A percentile compares a stretch with the other conserved stretches of the same genome.
Conservation (phyloP, 2,888 invertebrate genomes). For the Patella depressa region DNA sequence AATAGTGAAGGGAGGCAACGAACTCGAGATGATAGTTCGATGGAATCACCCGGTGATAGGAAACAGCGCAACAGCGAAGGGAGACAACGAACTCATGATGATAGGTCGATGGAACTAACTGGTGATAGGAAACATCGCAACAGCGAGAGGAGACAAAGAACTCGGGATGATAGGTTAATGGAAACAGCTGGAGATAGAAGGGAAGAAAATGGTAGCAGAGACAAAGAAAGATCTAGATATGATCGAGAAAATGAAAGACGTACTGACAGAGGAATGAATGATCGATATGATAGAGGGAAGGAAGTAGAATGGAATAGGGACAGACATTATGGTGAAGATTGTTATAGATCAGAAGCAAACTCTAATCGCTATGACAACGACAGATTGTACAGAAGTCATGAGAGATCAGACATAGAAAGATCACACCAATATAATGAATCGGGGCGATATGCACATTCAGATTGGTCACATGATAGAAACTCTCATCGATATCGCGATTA, state of each 20-base stretch:
- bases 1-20: conserved; percentile 9
- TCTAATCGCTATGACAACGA: too few relatives aligned
- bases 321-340: too few relatives aligned
- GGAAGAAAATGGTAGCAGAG: background rate
- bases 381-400: too few relatives aligned
- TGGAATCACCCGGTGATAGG: background rate
- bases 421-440: too few relatives aligned
- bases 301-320: background rate
- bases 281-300: background rate
- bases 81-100: background rate
- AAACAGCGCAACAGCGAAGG: background rate
- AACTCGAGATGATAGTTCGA: background rate
- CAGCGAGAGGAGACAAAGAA: too few relatives aligned
- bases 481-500: background rate
- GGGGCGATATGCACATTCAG: too few relatives aligned
- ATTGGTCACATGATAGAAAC: too few relatives aligned
- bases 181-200: background rate
- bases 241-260: background rate
- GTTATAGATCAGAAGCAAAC: too few relatives aligned
- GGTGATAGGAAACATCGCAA: background rate
- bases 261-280: background rate
- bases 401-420: too few relatives aligned
- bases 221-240: background rate
- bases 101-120: conserved; percentile 6
- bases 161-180: too few relatives aligned